These are phyloP conservation scores for Arrhopalites spinosus DNA, from an alignment of 2,888 invertebrate genomes.

Conservation along the genomic window DNA sequence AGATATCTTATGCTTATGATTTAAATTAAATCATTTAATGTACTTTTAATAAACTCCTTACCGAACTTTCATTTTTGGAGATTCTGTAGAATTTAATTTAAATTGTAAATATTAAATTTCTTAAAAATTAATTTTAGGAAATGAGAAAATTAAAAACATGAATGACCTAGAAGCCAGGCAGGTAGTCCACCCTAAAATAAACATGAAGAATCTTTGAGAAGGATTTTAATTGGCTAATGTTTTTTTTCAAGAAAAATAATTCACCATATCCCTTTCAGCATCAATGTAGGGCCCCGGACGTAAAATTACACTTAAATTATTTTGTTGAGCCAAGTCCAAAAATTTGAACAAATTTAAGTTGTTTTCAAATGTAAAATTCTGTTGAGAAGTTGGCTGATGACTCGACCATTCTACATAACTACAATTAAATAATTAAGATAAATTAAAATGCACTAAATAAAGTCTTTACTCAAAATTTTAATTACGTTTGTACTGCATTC, in stretches of 20 bases:
- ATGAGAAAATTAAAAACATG: no score
- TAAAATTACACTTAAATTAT: constrained; percentile 77
- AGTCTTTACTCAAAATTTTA: constrained; percentile 6
- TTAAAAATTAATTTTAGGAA: no score
- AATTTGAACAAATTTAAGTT: constrained; percentile 69
- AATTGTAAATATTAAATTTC: no score
- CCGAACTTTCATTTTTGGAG: constrained; percentile 69
- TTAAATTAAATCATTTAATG: no score
- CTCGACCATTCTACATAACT: constrained; percentile 89
- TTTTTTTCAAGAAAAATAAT: neutral
- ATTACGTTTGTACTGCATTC: constrained; percentile 83
- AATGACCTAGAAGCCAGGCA: constrained; percentile 75
- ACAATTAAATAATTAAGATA: neutral
- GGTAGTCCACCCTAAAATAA: constrained; percentile 74
- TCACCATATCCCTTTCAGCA: constrained; percentile 80
- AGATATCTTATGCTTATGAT: no score
- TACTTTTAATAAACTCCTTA: no score
- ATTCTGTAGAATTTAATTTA: no score
- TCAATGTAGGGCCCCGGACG: constrained; percentile 91
- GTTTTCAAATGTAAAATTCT: constrained; percentile 70
- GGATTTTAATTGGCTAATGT: constrained; percentile 46
- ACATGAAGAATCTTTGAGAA: neutral
- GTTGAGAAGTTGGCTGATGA: constrained; percentile 75
- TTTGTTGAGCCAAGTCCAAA: constrained; percentile 73
- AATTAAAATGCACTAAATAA: neutral